A percentile compares a stretch with the other conserved stretches of the same genome.
Conservation (phyloP, 2,797 vertebrate species). For the Mastacembelus armatus region DNA sequence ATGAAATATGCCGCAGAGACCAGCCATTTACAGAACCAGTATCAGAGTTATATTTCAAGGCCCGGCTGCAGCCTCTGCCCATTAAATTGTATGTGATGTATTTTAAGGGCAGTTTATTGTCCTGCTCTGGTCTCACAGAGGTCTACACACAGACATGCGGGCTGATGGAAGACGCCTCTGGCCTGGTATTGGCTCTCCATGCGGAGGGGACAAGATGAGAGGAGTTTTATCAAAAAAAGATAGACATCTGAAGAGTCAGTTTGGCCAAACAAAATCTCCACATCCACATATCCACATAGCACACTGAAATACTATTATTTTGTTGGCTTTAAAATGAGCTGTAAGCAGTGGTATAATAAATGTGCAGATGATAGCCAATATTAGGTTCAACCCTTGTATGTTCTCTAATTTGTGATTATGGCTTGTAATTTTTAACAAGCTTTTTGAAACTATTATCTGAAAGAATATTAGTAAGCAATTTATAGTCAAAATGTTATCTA, state of each 20-base stretch:
- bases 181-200: constrained; percentile 69
- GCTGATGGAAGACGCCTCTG: constrained; percentile 79
- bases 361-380: neutral
- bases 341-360: neutral
- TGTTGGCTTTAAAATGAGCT: no score
- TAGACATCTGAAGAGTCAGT: constrained; percentile 49
- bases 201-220: constrained; percentile 9
- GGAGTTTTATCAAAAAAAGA: constrained; percentile 35
- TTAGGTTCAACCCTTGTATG: neutral
- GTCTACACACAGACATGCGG: constrained; percentile 79
- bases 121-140: constrained; percentile 80
- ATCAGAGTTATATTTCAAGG: constrained; percentile 81
- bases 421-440: neutral
- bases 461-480: neutral
- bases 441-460: neutral
- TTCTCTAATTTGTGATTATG: neutral
- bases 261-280: constrained; percentile 29
- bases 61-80: constrained; percentile 71
- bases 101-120: constrained; percentile 83
- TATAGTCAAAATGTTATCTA: no score
- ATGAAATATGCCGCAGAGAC: constrained; percentile 79
- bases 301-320: constrained; percentile 1
- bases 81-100: constrained; percentile 80
- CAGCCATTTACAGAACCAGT: constrained; percentile 77
- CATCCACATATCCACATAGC: no score